A percentile compares a stretch with the other conserved stretches of the same genome.
Conservation (phyloP, 2,888 invertebrate species). For the Dryomyza anilis region DNA sequence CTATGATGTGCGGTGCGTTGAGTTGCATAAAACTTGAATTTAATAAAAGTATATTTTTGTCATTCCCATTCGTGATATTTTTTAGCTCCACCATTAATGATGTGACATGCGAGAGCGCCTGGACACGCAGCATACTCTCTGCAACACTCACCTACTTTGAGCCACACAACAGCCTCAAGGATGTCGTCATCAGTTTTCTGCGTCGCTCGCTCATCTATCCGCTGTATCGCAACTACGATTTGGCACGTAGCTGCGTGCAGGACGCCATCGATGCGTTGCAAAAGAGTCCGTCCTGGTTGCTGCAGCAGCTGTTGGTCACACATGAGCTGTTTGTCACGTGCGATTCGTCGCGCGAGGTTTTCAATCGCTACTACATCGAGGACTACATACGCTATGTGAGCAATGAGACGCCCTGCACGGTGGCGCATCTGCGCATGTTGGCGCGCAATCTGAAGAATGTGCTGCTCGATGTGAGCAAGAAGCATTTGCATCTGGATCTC, state of each 20-base stretch:
- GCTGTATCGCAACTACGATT: slow-evolving; percentile 55
- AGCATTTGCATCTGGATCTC: slow-evolving; percentile 50
- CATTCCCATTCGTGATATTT: too few species aligned
- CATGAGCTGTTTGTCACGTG: slow-evolving; percentile 46
- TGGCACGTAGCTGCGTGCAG: slow-evolving; percentile 50
- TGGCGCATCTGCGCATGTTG: slow-evolving; percentile 46
- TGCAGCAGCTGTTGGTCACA: slow-evolving; percentile 53
- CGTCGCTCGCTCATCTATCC: slow-evolving; percentile 56
- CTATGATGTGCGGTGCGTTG: slow-evolving; percentile 52
- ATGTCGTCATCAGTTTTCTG: slow-evolving; percentile 52
- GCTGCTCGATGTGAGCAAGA: slow-evolving; percentile 48
- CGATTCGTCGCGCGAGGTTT: slow-evolving; percentile 45
- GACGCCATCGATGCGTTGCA: slow-evolving; percentile 55
- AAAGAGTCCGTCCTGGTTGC: slow-evolving; percentile 49
- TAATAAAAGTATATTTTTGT: neutral
- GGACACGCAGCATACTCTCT: slow-evolving; percentile 56
- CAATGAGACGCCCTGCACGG: slow-evolving; percentile 40
- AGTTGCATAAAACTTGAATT: neutral
- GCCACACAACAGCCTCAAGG: slow-evolving; percentile 47
- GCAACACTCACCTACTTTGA: slow-evolving; percentile 55
- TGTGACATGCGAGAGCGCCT: slow-evolving; percentile 56
- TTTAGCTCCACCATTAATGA: slow-evolving; percentile 53
- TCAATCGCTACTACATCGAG: slow-evolving; percentile 51
- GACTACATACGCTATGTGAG: slow-evolving; percentile 54
- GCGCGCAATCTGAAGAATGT: slow-evolving; percentile 55